Base-by-base conservation (phyloP, 2,797 vertebrate species). In the Sebastes nivosus region DNA sequence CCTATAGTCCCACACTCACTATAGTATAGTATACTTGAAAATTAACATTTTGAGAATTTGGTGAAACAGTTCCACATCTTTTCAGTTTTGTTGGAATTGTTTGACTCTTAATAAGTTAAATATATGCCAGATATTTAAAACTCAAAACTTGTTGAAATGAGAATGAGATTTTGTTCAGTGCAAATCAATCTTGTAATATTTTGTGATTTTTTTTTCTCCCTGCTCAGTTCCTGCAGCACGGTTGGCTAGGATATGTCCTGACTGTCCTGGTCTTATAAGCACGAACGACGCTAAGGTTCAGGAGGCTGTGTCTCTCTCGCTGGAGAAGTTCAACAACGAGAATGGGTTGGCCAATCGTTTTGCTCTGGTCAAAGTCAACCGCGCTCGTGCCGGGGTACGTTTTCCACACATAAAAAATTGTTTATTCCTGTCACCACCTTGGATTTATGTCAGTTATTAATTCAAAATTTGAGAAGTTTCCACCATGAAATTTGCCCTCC, bases 301-400 rank as follows among this genome's bases (percentile, higher is more conserved):
- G 64, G 90, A 89, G 61, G 57, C 87, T 0, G 38, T 88, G 30
- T 22, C 85, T 22, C 38, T 72, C 25, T 84, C 94, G 1, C 75
- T 96, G 86, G 84, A 93, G 58, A 94, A 94, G 77, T 96, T 93
- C 85, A 96, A 96, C 86, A 92, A 67, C 0, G 91, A 95, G 29
- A 93, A 72, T 9, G 70, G 30, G 2, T 70, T 93, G 24, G 1
- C 25, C 27, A 95, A 96, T 36, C 80, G 50, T 18, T 96, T 96
- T 6, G 50, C 79, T 66, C 30, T 93, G 52, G 80, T 91, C 22
- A 87, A 94, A 1, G 25, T 96, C 59, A 84, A 25, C 59, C 92
- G 88, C 1, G 94, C 94, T 1, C 42, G 55, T 0, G 0, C 27
- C 0, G 88, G 86, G 77, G 96, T 96, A 85, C 38, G 87, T 36